Percentiles rank a stretch among this genome's conserved stretches.
phyloP scores from a whole-genome alignment of 2,888 invertebrate genomes.

The Tortricodes alternella region DNA sequence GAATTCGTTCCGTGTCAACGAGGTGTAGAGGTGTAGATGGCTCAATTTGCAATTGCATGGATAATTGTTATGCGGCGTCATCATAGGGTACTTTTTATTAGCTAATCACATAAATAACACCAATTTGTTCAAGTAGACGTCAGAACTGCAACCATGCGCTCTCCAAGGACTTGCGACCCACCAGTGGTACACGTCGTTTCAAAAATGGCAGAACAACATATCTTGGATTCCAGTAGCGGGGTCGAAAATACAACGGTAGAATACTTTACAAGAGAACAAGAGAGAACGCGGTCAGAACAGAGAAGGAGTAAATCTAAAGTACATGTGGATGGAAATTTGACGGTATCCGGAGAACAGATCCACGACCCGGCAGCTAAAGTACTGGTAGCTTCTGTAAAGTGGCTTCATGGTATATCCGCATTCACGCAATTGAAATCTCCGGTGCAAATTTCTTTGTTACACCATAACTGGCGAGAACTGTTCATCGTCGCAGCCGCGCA shows the following conservation, averaged over 20 bases:
- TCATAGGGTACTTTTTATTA: conserved; percentile 1
- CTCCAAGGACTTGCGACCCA: conserved; percentile 41
- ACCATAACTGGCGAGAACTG: conserved; percentile 92
- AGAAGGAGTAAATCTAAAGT: conserved; percentile 39
- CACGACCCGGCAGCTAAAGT: conserved; percentile 89
- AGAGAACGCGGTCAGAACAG: conserved; percentile 39
- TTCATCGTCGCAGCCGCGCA: conserved; percentile 93
- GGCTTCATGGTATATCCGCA: conserved; percentile 90
- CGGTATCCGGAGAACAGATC: conserved; percentile 67
- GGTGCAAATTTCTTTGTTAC: conserved; percentile 89
- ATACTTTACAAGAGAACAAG: conserved; percentile 39
- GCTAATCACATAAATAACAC: not conserved
- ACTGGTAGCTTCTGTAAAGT: conserved; percentile 89
- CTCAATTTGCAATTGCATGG: too few relatives aligned
- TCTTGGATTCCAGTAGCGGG: conserved; percentile 28
- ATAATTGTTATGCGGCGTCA: too few relatives aligned
- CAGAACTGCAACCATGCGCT: conserved; percentile 2
- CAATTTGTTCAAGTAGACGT: conserved; percentile 8
- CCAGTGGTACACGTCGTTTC: conserved; percentile 56
- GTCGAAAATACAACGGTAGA: conserved; percentile 31
- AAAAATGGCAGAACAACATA: conserved; percentile 40
- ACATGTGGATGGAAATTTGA: conserved; percentile 52
- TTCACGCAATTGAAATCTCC: conserved; percentile 85
- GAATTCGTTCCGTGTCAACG: too few relatives aligned
- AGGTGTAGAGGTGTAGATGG: too few relatives aligned